A percentile compares a stretch with the other conserved stretches of the same genome.
phyloP scores from a whole-genome alignment of 2,113 vertebrate species.

The Marmota flaviventris region DNA sequence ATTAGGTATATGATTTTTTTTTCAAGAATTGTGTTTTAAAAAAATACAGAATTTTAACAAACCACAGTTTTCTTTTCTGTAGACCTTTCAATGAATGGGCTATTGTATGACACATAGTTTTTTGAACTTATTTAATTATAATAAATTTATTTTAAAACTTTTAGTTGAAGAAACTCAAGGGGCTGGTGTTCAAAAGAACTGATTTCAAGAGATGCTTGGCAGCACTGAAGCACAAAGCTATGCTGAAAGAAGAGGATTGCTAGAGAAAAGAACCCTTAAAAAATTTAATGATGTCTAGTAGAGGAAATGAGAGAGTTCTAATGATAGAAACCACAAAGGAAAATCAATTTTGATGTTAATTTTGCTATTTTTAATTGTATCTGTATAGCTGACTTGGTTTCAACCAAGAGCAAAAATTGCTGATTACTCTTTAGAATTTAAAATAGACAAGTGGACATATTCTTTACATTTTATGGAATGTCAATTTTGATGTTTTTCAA shows the following conservation, averaged over 20 bases:
- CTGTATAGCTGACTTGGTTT: not conserved
- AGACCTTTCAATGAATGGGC: not conserved
- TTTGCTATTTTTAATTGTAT: slow-evolving; percentile 13
- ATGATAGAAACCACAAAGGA: not conserved
- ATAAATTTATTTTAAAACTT: not conserved
- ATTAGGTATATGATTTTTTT: not conserved
- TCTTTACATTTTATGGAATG: not conserved
- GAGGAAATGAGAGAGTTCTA: not conserved
- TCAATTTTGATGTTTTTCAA: not conserved
- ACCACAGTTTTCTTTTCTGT: not conserved
- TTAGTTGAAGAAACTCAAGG: not conserved
- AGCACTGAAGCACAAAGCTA: not conserved
- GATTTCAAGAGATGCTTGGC: not conserved
- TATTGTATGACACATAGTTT: not conserved
- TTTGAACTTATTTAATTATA: not conserved
- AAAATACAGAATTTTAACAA: not conserved
- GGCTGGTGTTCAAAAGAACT: not conserved
- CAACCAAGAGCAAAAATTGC: not conserved
- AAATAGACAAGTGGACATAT: not conserved
- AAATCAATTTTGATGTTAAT: not conserved
- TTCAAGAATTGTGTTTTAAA: not conserved
- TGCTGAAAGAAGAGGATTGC: not conserved
- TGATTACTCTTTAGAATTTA: not conserved
- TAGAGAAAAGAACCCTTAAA: not conserved
- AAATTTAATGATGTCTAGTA: not conserved